A percentile compares a stretch with the other conserved stretches of the same genome.
These are phyloP conservation scores for Apotomis turbidana DNA, from an alignment of 2,888 invertebrate species.

Conservation along the genomic window DNA sequence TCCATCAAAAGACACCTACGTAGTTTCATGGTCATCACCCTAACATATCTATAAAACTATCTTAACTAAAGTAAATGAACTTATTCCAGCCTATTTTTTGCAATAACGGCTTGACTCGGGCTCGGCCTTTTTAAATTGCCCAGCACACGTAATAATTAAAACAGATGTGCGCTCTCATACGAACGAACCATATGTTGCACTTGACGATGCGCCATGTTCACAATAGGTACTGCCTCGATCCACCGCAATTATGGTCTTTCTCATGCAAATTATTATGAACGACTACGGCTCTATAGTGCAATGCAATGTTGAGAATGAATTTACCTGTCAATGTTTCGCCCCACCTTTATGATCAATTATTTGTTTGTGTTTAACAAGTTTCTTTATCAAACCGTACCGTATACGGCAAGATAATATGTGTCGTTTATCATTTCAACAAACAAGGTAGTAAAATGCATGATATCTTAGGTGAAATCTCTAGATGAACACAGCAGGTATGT, in stretches of 20 bases:
- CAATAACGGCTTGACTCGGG: not conserved
- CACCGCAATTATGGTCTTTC: constrained; percentile 60
- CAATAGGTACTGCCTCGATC: constrained; percentile 53
- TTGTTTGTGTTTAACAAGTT: constrained; percentile 4
- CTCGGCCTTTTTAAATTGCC: constrained; percentile 10
- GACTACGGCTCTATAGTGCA: constrained; percentile 14
- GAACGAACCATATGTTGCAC: constrained; percentile 56
- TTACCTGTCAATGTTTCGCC: constrained; percentile 23
- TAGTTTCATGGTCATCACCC: too few species aligned
- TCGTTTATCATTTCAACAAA: constrained; percentile 48
- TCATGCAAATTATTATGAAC: constrained; percentile 58
- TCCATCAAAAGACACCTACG: too few species aligned
- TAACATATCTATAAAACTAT: too few species aligned
- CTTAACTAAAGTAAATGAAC: too few species aligned
- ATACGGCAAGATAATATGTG: constrained; percentile 1
- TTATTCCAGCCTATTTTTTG: not conserved
- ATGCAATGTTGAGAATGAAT: constrained; percentile 20
- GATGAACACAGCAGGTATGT: constrained; percentile 50
- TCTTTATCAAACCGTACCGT: constrained; percentile 1
- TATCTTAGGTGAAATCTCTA: constrained; percentile 63
- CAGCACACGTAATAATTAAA: constrained; percentile 44
- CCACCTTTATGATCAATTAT: constrained; percentile 23
- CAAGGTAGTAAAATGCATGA: constrained; percentile 42
- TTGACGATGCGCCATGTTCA: constrained; percentile 49
- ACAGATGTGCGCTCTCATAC: constrained; percentile 58